Base-by-base conservation (phyloP, 2,888 invertebrate genomes). In the Theretra japonica region DNA sequence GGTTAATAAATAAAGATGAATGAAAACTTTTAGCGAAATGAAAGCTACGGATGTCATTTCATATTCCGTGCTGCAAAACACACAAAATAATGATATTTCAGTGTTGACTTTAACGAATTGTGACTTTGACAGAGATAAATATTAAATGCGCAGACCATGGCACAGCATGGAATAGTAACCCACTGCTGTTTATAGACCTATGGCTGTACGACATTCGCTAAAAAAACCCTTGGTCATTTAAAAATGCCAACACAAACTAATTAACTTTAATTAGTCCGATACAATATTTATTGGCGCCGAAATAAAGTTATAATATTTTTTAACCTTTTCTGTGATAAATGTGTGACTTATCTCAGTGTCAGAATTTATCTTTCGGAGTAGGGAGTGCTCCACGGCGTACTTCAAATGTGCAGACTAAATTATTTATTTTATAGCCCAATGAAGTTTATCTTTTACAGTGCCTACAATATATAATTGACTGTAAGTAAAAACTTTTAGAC, bases 1-100 rank as follows among this genome's bases (percentile, higher is more conserved):
- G 4, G 41, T 62, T 62, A 3, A 21, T 41, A 62, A 62, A 62
- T 62, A 59, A 59, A 59, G 25, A 59, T 59, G 25, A 28, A 59
- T 19, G 7, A 25, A 28, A 25, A 59, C 28, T 59, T 59, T 59
- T 28, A 62, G 11, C 4, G 21, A 62, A 41, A 41, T 62, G 11
- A 11, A 62, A 62, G 33, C 33, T 62, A 33, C 33, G 21, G 33
- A 62, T 33, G 15, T n/a, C 62, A 41, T 62, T 62, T 41, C 4
- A 62, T 21, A 21, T 41, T 62, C n/a, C 30, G 25, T 25, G 28
- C 53, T 57, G 3, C 21, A 57, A 21, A 25, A 23, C 25, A 17
- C 17, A 58, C 4, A 25, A 25, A 58, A 15, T 23, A 25, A 23
- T 25, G 17, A 58, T 58, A 23, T 58, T 58, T 58, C 15, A 25